Base-by-base conservation (phyloP, 2,888 invertebrate species). In the Leptinotarsa juncta region DNA sequence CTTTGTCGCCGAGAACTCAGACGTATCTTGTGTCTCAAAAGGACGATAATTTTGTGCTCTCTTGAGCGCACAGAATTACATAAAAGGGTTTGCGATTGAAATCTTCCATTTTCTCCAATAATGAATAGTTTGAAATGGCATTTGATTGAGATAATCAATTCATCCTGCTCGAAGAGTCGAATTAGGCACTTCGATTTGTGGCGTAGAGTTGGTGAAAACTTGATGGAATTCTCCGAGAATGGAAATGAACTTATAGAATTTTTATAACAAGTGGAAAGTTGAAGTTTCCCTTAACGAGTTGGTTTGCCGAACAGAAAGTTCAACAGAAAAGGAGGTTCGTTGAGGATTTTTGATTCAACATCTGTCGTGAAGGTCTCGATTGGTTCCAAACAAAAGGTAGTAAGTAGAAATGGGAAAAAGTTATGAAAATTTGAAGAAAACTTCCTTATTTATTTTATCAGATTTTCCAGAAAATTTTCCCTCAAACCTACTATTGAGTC, bases 141-240 rank as follows among this genome's bases (percentile, higher is more conserved):
- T 62, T 42, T 62, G 42, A 62, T 62, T n/a, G 62, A n/a, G 62
- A 62, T 62, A 62, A 62, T 62, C 18, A 42, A 42, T 32, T 62
- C 62, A 16, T n/a, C 5, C 10, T n/a, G 26, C 32, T 62, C n/a
- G n/a, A 42, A 62, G 12, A 42, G 5, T 12, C 42, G n/a, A 42
- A 32, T 14, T 7, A 16, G 62, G 32, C 62, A 16, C 62, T 62
- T n/a, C 42, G 62, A 62, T 62, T 62, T 62, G 62, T 32, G 42
- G 32, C 32, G 26, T 42, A 16, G 42, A 18, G 23, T 26, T 26
- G 26, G 60, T 15, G n/a, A 62, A 62, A 62, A 62, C 62, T 62
- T 7, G 62, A 62, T 16, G 62, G 32, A 62, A 18, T 57, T 57
- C 14, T 23, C 4, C 42, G 42, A n/a, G n/a, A 62, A 62, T 62